phyloP scores from a whole-genome alignment of 2,113 vertebrate species.

The Pluvianellus socialis region DNA sequence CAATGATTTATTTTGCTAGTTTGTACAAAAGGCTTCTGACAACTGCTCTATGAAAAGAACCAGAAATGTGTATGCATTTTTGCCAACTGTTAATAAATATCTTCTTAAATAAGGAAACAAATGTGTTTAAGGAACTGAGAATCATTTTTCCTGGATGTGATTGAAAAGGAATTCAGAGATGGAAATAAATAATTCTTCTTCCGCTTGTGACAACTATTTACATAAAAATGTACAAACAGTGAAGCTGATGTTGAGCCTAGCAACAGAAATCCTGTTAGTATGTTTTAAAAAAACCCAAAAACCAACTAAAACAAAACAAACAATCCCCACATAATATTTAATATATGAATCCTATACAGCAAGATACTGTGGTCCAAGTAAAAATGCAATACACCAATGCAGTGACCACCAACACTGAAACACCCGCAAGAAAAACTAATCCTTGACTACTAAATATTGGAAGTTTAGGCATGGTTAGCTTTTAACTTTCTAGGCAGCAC shows the following conservation, averaged over 20 bases:
- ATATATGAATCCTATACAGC: constrained; percentile 52
- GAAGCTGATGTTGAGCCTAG: constrained; percentile 56
- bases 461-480: constrained; percentile 1
- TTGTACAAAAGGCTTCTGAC: constrained; percentile 73
- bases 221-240: constrained; percentile 77
- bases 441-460: constrained; percentile 45
- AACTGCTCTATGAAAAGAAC: constrained; percentile 63
- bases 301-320: background rate
- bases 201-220: constrained; percentile 78
- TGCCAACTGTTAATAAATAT: constrained; percentile 81
- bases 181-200: constrained; percentile 81
- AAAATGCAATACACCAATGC: background rate
- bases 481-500: background rate
- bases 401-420: constrained; percentile 17
- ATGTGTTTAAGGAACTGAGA: constrained; percentile 62
- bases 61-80: constrained; percentile 55
- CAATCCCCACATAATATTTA: constrained; percentile 45
- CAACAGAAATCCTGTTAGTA: constrained; percentile 38
- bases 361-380: background rate
- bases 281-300: background rate
- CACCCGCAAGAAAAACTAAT: constrained; percentile 16
- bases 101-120: constrained; percentile 81
- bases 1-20: constrained; percentile 73
- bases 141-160: constrained; percentile 42
- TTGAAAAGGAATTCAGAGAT: constrained; percentile 55